These are phyloP conservation scores for Oxyruncus cristatus DNA, from an alignment of 2,113 vertebrate species.

Conservation along the genomic window DNA sequence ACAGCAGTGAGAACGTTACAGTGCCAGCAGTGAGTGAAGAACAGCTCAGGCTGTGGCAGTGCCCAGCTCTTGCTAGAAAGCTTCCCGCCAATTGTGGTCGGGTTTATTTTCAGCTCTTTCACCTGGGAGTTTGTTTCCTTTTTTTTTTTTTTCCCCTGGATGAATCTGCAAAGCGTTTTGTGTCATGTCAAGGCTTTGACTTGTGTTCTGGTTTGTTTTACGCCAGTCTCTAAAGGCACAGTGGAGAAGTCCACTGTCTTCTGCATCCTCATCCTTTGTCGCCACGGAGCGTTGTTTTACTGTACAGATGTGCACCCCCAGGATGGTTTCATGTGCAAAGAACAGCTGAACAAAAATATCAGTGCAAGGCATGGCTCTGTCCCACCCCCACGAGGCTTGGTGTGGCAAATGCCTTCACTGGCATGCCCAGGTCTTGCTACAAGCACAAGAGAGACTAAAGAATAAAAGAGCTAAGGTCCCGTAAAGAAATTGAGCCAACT, in stretches of 20 bases:
- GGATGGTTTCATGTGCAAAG: background rate
- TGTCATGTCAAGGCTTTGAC: background rate
- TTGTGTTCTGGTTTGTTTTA: background rate
- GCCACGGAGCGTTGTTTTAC: accelerated
- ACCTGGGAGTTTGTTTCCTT: background rate
- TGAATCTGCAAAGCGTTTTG: background rate
- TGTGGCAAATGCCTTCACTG: background rate
- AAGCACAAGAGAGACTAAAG: background rate
- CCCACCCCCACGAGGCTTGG: accelerated
- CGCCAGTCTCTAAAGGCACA: background rate
- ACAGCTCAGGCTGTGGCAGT: background rate
- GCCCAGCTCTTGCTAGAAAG: background rate
- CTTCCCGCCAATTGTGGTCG: background rate
- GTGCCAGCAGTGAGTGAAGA: background rate
- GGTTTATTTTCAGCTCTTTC: background rate
- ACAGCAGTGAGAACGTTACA: background rate
- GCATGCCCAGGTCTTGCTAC: background rate
- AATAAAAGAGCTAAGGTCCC: too few relatives aligned
- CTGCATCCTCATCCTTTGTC: too few relatives aligned
- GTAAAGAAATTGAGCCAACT: background rate
- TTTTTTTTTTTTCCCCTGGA: background rate
- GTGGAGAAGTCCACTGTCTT: background rate
- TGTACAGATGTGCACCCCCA: accelerated
- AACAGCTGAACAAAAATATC: background rate
- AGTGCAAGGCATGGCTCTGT: background rate